Base-by-base conservation (phyloP, 2,797 vertebrate species). In the Eulemur coronatus region DNA sequence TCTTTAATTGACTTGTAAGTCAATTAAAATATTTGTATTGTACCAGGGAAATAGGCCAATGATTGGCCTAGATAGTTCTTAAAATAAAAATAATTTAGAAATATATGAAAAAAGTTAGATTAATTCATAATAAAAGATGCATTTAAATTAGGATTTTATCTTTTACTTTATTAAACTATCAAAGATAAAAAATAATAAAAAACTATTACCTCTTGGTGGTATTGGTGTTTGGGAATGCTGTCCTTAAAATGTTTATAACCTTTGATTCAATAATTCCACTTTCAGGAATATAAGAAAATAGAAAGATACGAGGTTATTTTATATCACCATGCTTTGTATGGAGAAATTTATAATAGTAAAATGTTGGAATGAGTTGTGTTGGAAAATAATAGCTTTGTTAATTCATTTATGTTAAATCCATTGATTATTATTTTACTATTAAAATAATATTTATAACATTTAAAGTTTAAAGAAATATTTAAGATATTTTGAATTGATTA, bases 111-210 rank as follows among this genome's bases (percentile, higher is more conserved):
- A 72, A 33, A 7, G 22, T 95, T 6, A 35, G 46, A 90, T 82
- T 89, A 73, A 59, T 93, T 90, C 30, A 24, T 95, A 92, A 89
- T 95, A 73, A 59, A 93, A 94, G 14, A 93, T 73, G 6, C 30
- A 86, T 76, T 81, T 93, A 91, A 94, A 35, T 84, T 93, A 30
- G 0, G 0, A 67, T 84, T 90, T 89, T 61, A 38, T 48, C 24
- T 91, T 82, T 95, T 75, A 41, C 5, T 82, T 84, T 26, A n/a
- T 70, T 79, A 80, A 89, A 67, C 14, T 78, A 14, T 78, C 38
- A 67, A 76, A 97, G 15, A 61, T n/a, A 75, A 93, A 70, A 28
- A 70, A 57, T 46, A 15, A 30, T 46, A 65, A 43, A 15, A 35
- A 95, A 41, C 24, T 46, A 13, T 87, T 87, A 50, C 33, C 3